Evolutionary conservation across 2,113 vertebrate species (phyloP).

Genomic region (Helogale parvula): DNA sequence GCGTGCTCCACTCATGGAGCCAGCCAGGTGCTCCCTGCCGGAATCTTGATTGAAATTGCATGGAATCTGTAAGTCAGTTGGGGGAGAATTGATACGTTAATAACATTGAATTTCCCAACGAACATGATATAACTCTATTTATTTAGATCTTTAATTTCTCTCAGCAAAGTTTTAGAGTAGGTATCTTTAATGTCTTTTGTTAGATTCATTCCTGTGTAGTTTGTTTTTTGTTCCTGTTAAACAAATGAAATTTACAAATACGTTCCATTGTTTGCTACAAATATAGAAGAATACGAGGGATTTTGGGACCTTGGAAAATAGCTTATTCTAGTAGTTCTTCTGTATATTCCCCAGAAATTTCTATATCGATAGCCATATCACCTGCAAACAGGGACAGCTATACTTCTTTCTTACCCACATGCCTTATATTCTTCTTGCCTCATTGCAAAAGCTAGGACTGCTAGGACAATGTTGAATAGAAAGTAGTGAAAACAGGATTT

Average conservation of each 20-base stretch:
- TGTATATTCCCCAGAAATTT: background rate
- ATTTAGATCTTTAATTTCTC: constrained; percentile 32
- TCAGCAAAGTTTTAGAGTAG: constrained; percentile 1
- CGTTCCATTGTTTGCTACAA: background rate
- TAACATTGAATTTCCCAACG: background rate
- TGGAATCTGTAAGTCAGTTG: background rate
- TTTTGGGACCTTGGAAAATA: constrained; percentile 10
- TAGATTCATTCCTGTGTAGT: background rate
- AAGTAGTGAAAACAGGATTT: background rate
- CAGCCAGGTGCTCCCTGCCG: background rate
- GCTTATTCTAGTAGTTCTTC: background rate
- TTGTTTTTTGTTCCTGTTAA: constrained; percentile 13
- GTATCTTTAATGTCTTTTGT: background rate
- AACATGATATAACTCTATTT: background rate
- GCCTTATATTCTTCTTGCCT: background rate
- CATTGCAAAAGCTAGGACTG: background rate
- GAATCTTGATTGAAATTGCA: background rate
- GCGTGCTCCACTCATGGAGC: background rate
- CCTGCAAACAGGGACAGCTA: background rate
- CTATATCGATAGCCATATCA: background rate
- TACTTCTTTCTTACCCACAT: background rate
- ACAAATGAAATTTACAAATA: background rate
- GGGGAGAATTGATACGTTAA: background rate
- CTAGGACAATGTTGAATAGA: background rate
- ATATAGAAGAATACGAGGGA: background rate